Evolutionary conservation across 2,888 invertebrate species (phyloP), one percentile per base, ranked within the genome.

Genomic region (Drosophila subquinaria): DNA sequence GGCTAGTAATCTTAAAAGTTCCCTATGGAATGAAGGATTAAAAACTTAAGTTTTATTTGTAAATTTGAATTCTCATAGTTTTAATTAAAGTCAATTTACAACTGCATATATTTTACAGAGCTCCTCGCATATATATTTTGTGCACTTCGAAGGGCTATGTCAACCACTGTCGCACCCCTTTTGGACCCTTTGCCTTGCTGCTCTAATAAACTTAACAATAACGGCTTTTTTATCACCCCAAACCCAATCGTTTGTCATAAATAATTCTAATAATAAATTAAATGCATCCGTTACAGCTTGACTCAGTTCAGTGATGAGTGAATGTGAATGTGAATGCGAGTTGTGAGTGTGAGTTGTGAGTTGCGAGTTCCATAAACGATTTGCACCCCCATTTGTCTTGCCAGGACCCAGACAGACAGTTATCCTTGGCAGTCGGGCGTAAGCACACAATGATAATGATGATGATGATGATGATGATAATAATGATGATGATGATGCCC

Each of bases 181-280:
- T 72, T 68, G 61, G 62, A 47, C 61, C 69, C 73, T 45, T 45
- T 59, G 52, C 55, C 11, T n/a, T 36, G 50, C 42, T 45, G 66
- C 74, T 73, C 76, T 87, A 88, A 88, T 86, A 85, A 88, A 87
- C 88, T 89, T 87, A 82, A 85, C 82, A 87, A 81, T 83, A 82
- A 80, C 81, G 62, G 81, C 88, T 88, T 88, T 84, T 86, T 81
- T 86, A 88, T 86, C 88, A 82, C 73, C 79, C 88, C 80, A 75
- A 75, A 48, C 62, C 70, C 60, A 69, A 59, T 64, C 80, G 81
- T 77, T 90, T 78, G 89, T 89, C 91, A 91, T 92, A 92, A 92
- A 92, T 92, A 92, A 92, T 90, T 92, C 90, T 89, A 92, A 92
- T 90, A 92, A 92, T 92, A 92, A 92, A 92, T 92, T 92, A 92